Evolutionary conservation across 2,113 vertebrate species (phyloP), one percentile per base, ranked within the genome.

Genomic region (Puffinus mauretanicus): DNA sequence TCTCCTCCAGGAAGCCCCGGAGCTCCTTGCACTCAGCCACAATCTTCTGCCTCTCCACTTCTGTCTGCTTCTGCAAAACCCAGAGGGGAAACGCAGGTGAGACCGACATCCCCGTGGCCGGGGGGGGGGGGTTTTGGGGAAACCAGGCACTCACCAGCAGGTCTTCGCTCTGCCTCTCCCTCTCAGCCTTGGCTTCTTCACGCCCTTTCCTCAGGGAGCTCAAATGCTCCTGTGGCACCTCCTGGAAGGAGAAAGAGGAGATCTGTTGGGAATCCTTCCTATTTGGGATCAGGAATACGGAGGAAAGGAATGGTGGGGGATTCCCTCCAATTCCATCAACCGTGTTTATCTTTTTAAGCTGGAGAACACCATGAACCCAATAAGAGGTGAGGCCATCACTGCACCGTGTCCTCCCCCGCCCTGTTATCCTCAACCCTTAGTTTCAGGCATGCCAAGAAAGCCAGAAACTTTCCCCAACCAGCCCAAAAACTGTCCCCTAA

Each of bases 181-280:
- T 26, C 71, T 96, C 86, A 0, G 89, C 95, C 55, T 94, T 97
- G 89, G 95, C 93, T 38, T 97, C 96, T 4, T 97, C 96, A 0
- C 91, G 80, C 0, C 91, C 58, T 67, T 96, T 96, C 72, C 64
- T 79, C 58, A 97, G 49, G 54, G 86, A 92, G 76, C 86, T 94
- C 89, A 97, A 3, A 8, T 96, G 96, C 24, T 97, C 96, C 77
- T 96, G 96, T 2, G 95, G 96, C n/a, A 92, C 95, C 83, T 97
- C 94, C 96, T 96, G 88, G 12, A 78, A 70, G 18, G 7, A 24
- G 1, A 47, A 57, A 18, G 3, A 32, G 2, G 3, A 13, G 7
- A 40, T 25, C 9, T 3, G 0, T 9, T 27, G 25, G 54, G 49
- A 58, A 58, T 57, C 5, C 7, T 26, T 30, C 32, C 6, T 18